Conservation (phyloP, 2,888 invertebrate species). For the Tridacna crocea region DNA sequence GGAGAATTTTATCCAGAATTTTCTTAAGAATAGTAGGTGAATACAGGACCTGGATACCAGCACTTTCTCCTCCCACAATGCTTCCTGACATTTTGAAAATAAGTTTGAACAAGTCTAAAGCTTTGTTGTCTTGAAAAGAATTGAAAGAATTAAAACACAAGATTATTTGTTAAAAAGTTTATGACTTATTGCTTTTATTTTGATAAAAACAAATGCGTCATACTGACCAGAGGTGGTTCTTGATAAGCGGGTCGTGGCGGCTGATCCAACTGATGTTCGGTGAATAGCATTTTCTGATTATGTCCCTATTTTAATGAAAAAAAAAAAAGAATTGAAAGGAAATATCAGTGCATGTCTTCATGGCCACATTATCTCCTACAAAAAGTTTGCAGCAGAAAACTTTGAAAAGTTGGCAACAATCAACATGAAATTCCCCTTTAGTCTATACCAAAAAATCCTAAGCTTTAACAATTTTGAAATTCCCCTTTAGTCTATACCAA, state of each 20-base stretch:
- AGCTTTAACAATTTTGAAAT: too few species aligned
- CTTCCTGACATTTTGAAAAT: neutral
- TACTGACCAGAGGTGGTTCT: slow-evolving; percentile 52
- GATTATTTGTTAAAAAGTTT: too few species aligned
- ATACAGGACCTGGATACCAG: neutral
- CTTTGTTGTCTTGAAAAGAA: too few species aligned
- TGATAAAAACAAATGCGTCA: slow-evolving; percentile 1
- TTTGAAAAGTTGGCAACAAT: too few species aligned
- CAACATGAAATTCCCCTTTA: too few species aligned
- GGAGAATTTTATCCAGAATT: too few species aligned
- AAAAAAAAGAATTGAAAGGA: slow-evolving; percentile 26
- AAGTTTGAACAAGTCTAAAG: neutral
- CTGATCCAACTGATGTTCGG: slow-evolving; percentile 52
- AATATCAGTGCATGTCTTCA: neutral
- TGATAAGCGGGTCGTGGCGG: slow-evolving; percentile 36
- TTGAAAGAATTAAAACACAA: too few species aligned
- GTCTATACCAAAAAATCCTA: too few species aligned
- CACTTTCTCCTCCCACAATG: neutral
- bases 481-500: too few species aligned
- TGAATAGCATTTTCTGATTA: slow-evolving; percentile 61
- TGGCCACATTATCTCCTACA: neutral
- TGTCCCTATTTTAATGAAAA: slow-evolving; percentile 48
- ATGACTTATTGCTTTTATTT: neutral
- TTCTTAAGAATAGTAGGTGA: too few species aligned
- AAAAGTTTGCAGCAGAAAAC: neutral